Conservation (phyloP, 2,888 invertebrate species). For the Notodonta dromedarius region DNA sequence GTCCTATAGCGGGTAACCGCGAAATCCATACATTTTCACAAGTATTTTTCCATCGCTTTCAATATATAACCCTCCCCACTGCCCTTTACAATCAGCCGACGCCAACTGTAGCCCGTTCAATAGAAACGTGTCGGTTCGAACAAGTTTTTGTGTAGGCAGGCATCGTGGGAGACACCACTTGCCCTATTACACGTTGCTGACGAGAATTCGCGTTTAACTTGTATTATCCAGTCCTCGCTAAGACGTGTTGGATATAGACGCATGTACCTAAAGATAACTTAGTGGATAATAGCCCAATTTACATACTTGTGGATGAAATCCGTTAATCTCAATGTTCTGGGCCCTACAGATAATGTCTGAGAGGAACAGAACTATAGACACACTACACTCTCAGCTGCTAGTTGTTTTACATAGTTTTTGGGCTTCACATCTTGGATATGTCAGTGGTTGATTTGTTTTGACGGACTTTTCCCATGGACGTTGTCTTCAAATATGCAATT, state of each 20-base stretch:
- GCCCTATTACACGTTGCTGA: conserved; percentile 46
- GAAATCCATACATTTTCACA: too few relatives aligned
- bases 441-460: too few relatives aligned
- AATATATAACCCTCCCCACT: not conserved
- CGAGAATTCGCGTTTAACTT: conserved; percentile 32
- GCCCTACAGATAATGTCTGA: not conserved
- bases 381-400: too few relatives aligned
- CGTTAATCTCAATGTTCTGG: not conserved
- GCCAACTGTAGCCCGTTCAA: conserved; percentile 40
- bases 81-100: not conserved
- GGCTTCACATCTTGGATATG: too few relatives aligned
- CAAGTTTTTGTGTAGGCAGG: conserved; percentile 62
- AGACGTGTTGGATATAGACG: conserved; percentile 21
- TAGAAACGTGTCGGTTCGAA: conserved; percentile 50
- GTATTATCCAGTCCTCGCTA: conserved; percentile 35
- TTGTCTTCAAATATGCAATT: too few relatives aligned
- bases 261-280: not conserved
- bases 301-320: not conserved
- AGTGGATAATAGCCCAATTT: conserved; percentile 1
- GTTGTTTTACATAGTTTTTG: too few relatives aligned
- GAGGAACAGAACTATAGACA: too few relatives aligned
- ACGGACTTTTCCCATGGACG: too few relatives aligned
- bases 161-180: conserved; percentile 55
- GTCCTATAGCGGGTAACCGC: too few relatives aligned
- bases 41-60: not conserved